Evolutionary conservation across 2,113 vertebrate genomes (phyloP), one percentile per base, ranked within the genome.

Genomic region (Brachyhypopomus gauderio): DNA sequence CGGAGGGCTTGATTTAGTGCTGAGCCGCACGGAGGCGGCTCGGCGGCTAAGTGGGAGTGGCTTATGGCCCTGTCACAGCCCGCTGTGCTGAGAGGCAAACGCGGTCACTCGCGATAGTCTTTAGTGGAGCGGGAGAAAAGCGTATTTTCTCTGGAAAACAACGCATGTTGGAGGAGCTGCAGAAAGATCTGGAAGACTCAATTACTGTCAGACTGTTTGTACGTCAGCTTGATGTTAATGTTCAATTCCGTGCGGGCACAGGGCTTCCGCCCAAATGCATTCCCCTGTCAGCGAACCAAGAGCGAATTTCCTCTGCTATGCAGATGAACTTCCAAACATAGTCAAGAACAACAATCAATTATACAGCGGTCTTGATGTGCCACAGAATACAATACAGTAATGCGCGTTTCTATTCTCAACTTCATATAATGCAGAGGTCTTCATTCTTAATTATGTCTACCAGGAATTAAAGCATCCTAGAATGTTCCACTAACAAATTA

Each of bases 401-500:
- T 70, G 9, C 16, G 6, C 11, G 27, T 55, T 22, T 66, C 48
- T 22, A 38, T 19, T 64, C 23, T 41, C 14, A n/a, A 30, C 60
- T 59, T 67, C 38, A 67, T 75, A 69, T 25, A 66, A 75, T 9
- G 8, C 62, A 75, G 12, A 59, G 19, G 34, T 81, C 55, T 70
- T 66, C 23, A 30, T 69, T 75, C 72, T 60, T 81, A 81, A 75
- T 75, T 75, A 34, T 19, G 11, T 62, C 64, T 72, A 38, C 75
- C 38, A 58, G 67, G 45, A 82, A 75, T 77, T 56, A 67, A 75
- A 67, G 66, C 30, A 38, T 70, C 36, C 66, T 73, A 77, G 67
- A 85, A 64, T 62, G 69, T 80, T 78, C 72, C 70, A 74, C 60
- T 41, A 70, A 72, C 72, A 69, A 83, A 84, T 83, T 14, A 84